phyloP scores from a whole-genome alignment of 1,140 invertebrate genomes.

The Lasioglossum albipes region DNA sequence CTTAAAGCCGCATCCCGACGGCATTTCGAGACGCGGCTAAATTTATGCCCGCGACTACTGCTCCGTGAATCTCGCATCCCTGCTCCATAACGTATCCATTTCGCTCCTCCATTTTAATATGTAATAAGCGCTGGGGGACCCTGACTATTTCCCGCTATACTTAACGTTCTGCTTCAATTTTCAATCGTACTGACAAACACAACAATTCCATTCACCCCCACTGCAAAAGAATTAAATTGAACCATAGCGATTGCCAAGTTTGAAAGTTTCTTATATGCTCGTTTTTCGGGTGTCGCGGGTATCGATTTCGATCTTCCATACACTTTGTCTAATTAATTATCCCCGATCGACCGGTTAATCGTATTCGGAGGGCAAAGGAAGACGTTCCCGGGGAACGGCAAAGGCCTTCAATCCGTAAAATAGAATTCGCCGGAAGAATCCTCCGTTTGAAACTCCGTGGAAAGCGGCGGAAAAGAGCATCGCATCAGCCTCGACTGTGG shows the following conservation, averaged over 20 bases:
- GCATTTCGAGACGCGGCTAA: slow-evolving; percentile 51
- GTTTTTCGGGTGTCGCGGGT: too few relatives aligned
- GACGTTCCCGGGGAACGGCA: background rate
- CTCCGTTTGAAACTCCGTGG: slow-evolving; percentile 39
- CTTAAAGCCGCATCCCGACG: slow-evolving; percentile 42
- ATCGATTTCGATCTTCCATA: background rate
- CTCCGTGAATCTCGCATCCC: background rate
- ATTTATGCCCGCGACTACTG: slow-evolving; percentile 26
- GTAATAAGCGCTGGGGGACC: background rate
- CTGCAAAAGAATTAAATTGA: too few relatives aligned
- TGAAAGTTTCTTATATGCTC: too few relatives aligned
- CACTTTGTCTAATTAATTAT: slow-evolving; percentile 20
- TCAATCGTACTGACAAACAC: too few relatives aligned
- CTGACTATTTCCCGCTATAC: too few relatives aligned
- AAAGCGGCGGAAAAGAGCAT: slow-evolving; percentile 40
- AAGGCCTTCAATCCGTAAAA: slow-evolving; percentile 29
- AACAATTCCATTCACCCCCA: too few relatives aligned
- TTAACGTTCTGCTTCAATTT: too few relatives aligned
- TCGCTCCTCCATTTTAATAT: background rate
- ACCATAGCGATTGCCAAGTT: too few relatives aligned
- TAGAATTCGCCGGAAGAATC: slow-evolving; percentile 41
- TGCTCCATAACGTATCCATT: background rate
- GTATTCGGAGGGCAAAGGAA: background rate
- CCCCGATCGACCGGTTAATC: background rate
- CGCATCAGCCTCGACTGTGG: slow-evolving; percentile 15